Evolutionary conservation across 1,140 invertebrate species (phyloP), one percentile per base, ranked within the genome.

Genomic region (Drosophila ambigua): DNA sequence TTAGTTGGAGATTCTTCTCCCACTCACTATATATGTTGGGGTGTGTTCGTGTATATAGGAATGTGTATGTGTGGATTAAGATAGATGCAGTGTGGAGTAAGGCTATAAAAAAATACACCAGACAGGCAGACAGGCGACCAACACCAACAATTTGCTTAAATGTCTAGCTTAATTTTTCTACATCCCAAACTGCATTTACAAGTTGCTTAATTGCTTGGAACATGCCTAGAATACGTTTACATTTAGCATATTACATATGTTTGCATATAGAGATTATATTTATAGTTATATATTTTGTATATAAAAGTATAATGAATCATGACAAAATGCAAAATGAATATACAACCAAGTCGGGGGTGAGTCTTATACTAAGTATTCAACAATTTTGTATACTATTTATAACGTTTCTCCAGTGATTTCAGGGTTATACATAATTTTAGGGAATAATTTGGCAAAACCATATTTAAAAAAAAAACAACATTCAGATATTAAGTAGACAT

Each of bases 81-180:
- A 39, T 39, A 76, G 55, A 79, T 41, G 48, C 31, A 66, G 50
- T 58, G 49, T 50, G 26, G 54, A 28, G 24, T 63, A 55, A 46
- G 60, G 31, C 60, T 45, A 71, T 44, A 63, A 39, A 39, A 44
- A 62, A 39, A 39, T 39, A 39, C 35, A 39, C 62, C 66, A 78
- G 64, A 78, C 55, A 82, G 67, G 67, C 66, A 82, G 71, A 46
- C 73, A 80, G 68, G 57, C 76, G 68, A 85, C 82, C 82, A 87
- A 87, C 82, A 87, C 82, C 82, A 87, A 81, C 61, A 72, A 65
- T 64, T 79, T 69, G 41, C 64, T 72, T 77, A 59, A 76, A 73
- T 69, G 72, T 58, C 23, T 77, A 77, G 51, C 53, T 71, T 71
- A 66, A 66, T 67, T 69, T 69, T 58, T 44, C 50, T 52, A 57